A percentile compares a stretch with the other conserved stretches of the same genome.
phyloP scores from a whole-genome alignment of 1,140 invertebrate genomes.

The Coenobita brevimanus region DNA sequence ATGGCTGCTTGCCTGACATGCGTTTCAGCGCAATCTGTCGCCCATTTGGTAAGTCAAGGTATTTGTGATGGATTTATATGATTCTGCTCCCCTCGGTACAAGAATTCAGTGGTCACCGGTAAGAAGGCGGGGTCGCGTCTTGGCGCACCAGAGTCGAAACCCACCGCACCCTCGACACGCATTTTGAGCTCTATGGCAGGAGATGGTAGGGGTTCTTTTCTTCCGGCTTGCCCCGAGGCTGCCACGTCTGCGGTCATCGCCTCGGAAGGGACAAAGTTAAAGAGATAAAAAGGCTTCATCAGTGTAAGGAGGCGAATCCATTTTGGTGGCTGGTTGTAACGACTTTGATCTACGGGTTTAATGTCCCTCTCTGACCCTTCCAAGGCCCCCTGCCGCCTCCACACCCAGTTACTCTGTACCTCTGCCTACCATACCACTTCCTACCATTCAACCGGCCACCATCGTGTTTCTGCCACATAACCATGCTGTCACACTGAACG shows the following conservation, averaged over 20 bases:
- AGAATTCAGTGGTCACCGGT: constrained; percentile 37
- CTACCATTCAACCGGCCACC: too few species aligned
- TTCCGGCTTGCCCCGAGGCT: not conserved
- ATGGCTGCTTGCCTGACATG: too few species aligned
- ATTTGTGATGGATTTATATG: constrained; percentile 37
- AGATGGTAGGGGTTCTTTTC: not conserved
- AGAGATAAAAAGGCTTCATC: constrained; percentile 58
- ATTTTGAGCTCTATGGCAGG: not conserved
- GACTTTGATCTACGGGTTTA: constrained; percentile 53
- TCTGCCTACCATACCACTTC: too few species aligned
- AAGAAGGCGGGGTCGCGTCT: constrained; percentile 16
- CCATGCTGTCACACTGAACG: too few species aligned
- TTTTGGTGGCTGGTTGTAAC: constrained; percentile 50
- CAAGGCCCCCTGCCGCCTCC: not conserved
- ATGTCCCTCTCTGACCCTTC: constrained; percentile 26
- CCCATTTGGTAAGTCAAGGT: too few species aligned
- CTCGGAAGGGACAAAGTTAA: constrained; percentile 48
- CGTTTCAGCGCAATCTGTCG: too few species aligned
- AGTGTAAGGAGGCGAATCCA: constrained; percentile 57
- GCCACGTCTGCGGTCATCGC: constrained; percentile 36
- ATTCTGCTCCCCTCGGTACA: constrained; percentile 24
- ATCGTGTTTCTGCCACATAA: too few species aligned
- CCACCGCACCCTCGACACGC: not conserved
- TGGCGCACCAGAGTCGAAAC: not conserved
- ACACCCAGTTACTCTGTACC: too few species aligned